Evolutionary conservation across 1,140 invertebrate species (phyloP), one percentile per base, ranked within the genome.

Genomic region (Caenorhabditis elegans): DNA sequence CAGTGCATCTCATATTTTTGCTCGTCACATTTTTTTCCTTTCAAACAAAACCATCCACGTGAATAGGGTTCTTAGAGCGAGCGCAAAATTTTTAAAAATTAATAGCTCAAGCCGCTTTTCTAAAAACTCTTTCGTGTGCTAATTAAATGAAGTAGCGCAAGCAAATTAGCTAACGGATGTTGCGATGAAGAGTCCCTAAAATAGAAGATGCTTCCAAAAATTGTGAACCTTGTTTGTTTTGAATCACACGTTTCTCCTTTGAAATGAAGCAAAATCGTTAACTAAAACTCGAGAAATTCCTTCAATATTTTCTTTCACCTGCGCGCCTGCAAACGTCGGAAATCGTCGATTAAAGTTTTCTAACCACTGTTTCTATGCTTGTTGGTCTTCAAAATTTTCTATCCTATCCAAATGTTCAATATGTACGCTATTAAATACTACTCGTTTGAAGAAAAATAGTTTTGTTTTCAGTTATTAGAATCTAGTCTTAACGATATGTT

Each of bases 101-200:
- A 36, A 60, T 31, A 39, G 31, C 31, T 70, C 60, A 39, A 60
- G 34, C 34, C 34, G 53, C 53, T 60, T 5, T 26, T 26, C 24
- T 34, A n/a, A 8, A 34, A 5, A 22, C n/a, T 15, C 31, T 39
- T 39, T 70, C 60, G 13, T 19, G 26, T 19, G 6, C 60, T 70
- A 70, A 70, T 70, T 70, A 70, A 70, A 34, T 70, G 60, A 17
- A 31, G 34, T 60, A 60, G 55, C 60, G 28, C 60, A 70, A 70
- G 36, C 60, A 70, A 70, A 70, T 70, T 70, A 70, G 28, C 6
- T 31, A 70, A 15, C 19, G 60, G 60, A 70, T 39, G 60, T 36
- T 39, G 60, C n/a, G n/a, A n/a, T 22, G 8, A 70, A 34, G 10
- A 10, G 60, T 70, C 34, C 34, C 39, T n/a, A n/a, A 70, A 70